Evolutionary conservation across 2,113 vertebrate species (phyloP).

Genomic region (Burhinus oedicnemus): DNA sequence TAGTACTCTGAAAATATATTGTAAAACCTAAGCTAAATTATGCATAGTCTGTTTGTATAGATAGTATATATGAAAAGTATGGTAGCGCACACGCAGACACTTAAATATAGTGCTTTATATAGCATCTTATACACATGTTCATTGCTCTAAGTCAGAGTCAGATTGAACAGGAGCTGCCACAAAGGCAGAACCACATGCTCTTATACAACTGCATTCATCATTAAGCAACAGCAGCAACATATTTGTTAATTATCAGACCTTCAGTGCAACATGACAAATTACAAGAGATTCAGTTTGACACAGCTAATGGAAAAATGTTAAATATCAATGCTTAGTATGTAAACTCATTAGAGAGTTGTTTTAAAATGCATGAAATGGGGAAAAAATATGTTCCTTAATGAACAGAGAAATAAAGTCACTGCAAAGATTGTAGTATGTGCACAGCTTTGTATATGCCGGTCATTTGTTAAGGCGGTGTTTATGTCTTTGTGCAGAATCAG

Average conservation of each 20-base stretch:
- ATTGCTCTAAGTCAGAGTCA: not conserved
- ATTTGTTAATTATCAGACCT: not conserved
- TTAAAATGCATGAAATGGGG: constrained; percentile 13
- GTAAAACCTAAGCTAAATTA: not conserved
- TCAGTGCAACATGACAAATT: not conserved
- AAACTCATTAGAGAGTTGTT: constrained; percentile 15
- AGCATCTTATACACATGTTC: not conserved
- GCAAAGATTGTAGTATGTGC: not conserved
- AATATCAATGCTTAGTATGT: not conserved
- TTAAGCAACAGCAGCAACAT: not conserved
- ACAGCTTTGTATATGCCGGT: not conserved
- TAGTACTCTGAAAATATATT: not conserved
- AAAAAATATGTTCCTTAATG: not conserved
- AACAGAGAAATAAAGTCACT: not conserved
- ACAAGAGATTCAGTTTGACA: not conserved
- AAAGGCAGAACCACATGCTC: not conserved
- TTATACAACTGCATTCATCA: not conserved
- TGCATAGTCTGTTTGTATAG: not conserved
- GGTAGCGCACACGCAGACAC: not conserved
- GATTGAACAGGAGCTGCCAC: not conserved
- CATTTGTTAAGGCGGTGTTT: not conserved
- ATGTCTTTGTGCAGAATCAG: not conserved
- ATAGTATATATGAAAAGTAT: not conserved
- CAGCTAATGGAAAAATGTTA: constrained; percentile 27
- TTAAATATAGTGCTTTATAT: not conserved